phyloP scores from a whole-genome alignment of 2,888 invertebrate genomes.

The Lottia gigantea region DNA sequence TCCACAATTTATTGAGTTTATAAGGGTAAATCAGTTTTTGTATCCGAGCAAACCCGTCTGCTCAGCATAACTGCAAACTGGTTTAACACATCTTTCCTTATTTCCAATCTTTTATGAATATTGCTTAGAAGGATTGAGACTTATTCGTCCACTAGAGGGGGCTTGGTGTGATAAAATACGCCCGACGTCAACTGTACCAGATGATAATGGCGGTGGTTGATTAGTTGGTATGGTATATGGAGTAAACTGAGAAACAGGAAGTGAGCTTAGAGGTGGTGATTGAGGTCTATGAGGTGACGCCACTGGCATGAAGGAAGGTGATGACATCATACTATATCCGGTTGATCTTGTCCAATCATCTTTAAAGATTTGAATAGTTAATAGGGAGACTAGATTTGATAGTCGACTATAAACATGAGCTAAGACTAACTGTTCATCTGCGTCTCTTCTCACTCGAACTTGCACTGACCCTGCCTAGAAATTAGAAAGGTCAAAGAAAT shows the following conservation, averaged over 20 bases:
- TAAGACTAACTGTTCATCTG: slow-evolving; percentile 75
- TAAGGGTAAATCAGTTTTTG: too few relatives aligned
- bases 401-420: slow-evolving; percentile 74
- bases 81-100: too few relatives aligned
- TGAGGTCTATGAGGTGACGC: neutral
- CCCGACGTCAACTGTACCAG: neutral
- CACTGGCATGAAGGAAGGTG: neutral
- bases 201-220: neutral
- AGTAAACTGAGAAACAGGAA: neutral
- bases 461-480: slow-evolving; percentile 73
- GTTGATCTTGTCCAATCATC: slow-evolving; percentile 69
- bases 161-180: neutral
- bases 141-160: neutral
- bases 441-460: slow-evolving; percentile 74
- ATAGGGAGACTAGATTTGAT: slow-evolving; percentile 71
- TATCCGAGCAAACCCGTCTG: too few relatives aligned
- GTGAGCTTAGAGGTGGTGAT: neutral
- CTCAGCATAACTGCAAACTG: too few relatives aligned
- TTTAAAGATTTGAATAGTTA: slow-evolving; percentile 74
- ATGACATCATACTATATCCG: slow-evolving; percentile 48
- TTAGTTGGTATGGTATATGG: neutral
- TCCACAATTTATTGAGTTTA: too few relatives aligned
- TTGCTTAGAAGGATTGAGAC: neutral
- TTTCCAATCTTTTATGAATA: neutral
- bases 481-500: too few relatives aligned